Base-by-base conservation (phyloP, 2,888 invertebrate species). In the Dexiosoma caninum region DNA sequence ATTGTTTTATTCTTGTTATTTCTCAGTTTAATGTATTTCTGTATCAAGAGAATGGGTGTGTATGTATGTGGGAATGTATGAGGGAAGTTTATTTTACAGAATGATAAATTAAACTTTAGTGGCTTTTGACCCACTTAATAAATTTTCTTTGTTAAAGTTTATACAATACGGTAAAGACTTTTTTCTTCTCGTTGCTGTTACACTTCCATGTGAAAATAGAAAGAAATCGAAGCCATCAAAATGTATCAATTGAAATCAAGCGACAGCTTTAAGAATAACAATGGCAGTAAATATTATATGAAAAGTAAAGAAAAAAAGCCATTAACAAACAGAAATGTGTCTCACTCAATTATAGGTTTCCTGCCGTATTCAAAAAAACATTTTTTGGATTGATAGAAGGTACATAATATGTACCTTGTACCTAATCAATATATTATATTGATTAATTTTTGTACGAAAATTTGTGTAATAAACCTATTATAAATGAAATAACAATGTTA, bases 41-140 rank as follows among this genome's bases (percentile, higher is more conserved):
- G n/a, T n/a, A n/a, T n/a, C n/a, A n/a, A n/a, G n/a, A n/a, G n/a
- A n/a, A n/a, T n/a, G n/a, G n/a, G n/a, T n/a, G n/a, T n/a, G n/a
- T 27, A 27, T 27, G 27, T 27, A 27, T 27, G 27, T 27, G 27
- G 6, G 27, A 27, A 6, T 27, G 27, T 6, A 7, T 51, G n/a
- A n/a, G n/a, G n/a, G n/a, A n/a, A n/a, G n/a, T 75, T 78, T 55
- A 23, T 44, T 78, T 62, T 30, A 53, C 37, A 67, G 64, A 86
- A 85, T 88, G 88, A 88, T 88, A 88, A 88, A 88, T 88, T 88
- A 87, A 88, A 87, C 88, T 88, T 86, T 88, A 88, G 88, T 87
- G 86, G 88, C 87, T 88, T 87, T 86, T 88, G 88, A 88, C 88
- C 88, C 86, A 88, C 87, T 88, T 88, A 88, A 88, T 88, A 88